These are phyloP conservation scores for Zosterops pallidus DNA, from an alignment of 2,113 vertebrate genomes.

Conservation along the genomic window DNA sequence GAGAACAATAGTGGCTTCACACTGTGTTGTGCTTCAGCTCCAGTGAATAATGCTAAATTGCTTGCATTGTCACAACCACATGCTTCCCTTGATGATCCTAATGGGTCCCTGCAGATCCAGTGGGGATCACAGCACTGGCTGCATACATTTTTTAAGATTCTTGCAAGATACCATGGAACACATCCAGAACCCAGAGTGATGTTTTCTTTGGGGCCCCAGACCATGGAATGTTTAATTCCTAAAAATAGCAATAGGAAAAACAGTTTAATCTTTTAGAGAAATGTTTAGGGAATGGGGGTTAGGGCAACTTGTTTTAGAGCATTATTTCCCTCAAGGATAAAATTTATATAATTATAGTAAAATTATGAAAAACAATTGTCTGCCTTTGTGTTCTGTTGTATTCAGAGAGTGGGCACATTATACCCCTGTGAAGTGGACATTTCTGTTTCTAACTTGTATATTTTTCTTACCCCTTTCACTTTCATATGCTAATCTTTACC, in stretches of 20 bases:
- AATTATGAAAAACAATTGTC: slow-evolving; percentile 42
- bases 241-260: slow-evolving; percentile 48
- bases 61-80: background rate
- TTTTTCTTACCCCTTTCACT: slow-evolving; percentile 54
- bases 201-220: slow-evolving; percentile 47
- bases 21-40: background rate
- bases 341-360: slow-evolving; percentile 48
- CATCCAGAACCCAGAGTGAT: slow-evolving; percentile 9
- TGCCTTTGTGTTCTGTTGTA: slow-evolving; percentile 34
- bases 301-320: background rate
- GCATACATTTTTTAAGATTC: background rate
- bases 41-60: slow-evolving; percentile 41
- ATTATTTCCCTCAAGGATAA: slow-evolving; percentile 49
- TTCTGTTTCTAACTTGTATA: slow-evolving; percentile 1
- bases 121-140: background rate
- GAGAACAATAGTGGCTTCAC: slow-evolving; percentile 12
- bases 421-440: background rate
- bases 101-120: slow-evolving; percentile 28
- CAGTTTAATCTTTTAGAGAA: slow-evolving; percentile 27
- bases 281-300: background rate
- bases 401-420: slow-evolving; percentile 34
- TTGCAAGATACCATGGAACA: slow-evolving; percentile 20
- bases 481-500: background rate
- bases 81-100: slow-evolving; percentile 24
- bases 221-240: slow-evolving; percentile 24